phyloP scores from a whole-genome alignment of 2,113 vertebrate genomes.

The Delphinapterus leucas region DNA sequence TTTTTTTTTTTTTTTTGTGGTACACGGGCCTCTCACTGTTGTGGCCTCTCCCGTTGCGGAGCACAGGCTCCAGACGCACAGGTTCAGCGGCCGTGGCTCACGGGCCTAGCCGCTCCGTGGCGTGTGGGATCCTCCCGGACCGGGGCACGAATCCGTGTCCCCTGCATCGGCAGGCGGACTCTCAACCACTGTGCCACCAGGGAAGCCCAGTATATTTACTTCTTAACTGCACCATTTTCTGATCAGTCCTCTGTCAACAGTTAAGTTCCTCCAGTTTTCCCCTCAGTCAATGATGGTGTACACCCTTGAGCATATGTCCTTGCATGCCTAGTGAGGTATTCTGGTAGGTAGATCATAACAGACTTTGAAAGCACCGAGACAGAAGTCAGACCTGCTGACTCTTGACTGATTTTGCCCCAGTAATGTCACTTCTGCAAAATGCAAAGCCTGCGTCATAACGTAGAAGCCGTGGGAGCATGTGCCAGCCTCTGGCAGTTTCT shows the following conservation, averaged over 20 bases:
- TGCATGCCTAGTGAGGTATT: not conserved
- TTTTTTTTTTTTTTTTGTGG: too few species aligned
- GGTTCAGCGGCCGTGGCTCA: too few species aligned
- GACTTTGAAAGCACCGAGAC: not conserved
- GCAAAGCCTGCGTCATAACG: not conserved
- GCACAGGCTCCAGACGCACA: too few species aligned
- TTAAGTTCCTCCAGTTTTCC: not conserved
- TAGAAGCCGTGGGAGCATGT: not conserved
- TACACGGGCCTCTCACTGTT: too few species aligned
- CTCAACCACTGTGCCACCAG: too few species aligned
- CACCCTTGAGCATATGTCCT: not conserved
- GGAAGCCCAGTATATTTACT: not conserved
- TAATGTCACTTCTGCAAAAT: slow-evolving; percentile 56
- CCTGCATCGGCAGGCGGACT: too few species aligned
- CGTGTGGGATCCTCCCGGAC: too few species aligned
- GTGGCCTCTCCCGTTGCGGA: too few species aligned
- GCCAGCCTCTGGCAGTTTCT: not conserved
- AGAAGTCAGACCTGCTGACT: slow-evolving; percentile 48
- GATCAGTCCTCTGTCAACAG: not conserved
- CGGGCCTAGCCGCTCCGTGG: too few species aligned
- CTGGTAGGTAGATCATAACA: not conserved
- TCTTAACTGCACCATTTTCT: not conserved
- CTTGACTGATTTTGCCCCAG: slow-evolving; percentile 15
- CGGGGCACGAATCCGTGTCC: too few species aligned
- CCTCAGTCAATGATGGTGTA: not conserved